Evolutionary conservation across 2,888 invertebrate species (phyloP).

Genomic region (Elgonia sp.): DNA sequence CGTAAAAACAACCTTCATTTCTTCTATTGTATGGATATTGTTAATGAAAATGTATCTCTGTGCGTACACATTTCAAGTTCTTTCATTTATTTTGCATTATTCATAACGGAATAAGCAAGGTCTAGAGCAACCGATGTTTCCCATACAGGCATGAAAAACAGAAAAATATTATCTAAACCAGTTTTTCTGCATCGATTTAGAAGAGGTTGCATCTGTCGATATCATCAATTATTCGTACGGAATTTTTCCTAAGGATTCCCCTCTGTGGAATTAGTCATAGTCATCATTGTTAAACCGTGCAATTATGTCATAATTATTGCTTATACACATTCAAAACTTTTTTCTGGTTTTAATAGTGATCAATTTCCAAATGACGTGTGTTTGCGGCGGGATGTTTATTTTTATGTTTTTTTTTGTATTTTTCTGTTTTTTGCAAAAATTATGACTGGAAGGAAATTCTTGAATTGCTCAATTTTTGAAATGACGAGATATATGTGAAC

Average conservation of each 20-base stretch:
- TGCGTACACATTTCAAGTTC: background rate
- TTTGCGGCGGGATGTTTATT: background rate
- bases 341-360: background rate
- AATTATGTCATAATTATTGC: constrained; percentile 3
- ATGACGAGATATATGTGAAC: background rate
- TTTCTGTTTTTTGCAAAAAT: background rate
- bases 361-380: background rate
- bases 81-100: constrained; percentile 7
- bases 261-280: background rate
- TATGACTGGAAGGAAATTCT: background rate
- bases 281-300: background rate
- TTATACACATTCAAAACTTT: background rate
- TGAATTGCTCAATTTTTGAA: background rate
- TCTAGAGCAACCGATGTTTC: background rate
- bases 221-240: constrained; percentile 3
- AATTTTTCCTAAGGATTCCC: constrained; percentile 30
- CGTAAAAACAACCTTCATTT: background rate
- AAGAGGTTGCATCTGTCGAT: background rate
- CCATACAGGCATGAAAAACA: background rate
- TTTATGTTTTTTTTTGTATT: too few relatives aligned
- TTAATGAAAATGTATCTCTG: background rate
- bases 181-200: constrained; percentile 1
- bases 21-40: background rate
- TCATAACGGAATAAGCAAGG: background rate
- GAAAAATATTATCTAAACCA: background rate